Percentiles rank a stretch among this genome's conserved stretches.
phyloP scores from a whole-genome alignment of 1,140 invertebrate species.

The Drosophila albomicans region DNA sequence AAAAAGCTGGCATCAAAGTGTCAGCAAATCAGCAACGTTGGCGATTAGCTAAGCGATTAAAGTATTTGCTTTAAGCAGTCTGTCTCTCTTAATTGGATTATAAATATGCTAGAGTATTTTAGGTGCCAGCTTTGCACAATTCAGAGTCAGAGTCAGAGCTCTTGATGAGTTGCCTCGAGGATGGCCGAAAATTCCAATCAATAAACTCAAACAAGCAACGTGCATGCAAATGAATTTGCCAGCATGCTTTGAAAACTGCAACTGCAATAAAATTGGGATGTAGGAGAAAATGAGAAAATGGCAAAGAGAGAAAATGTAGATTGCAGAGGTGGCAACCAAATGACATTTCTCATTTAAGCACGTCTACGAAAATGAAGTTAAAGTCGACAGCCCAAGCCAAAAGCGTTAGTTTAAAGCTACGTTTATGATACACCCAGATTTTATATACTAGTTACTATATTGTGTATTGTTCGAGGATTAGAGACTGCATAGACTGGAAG shows the following conservation, averaged over 20 bases:
- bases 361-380: constrained; percentile 5
- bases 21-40: constrained; percentile 17
- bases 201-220: constrained; percentile 47
- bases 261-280: constrained; percentile 15
- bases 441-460: not conserved
- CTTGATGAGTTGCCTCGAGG: constrained; percentile 1
- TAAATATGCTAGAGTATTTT: constrained; percentile 5
- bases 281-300: not conserved
- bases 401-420: constrained; percentile 1
- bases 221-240: constrained; percentile 55
- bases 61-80: not conserved
- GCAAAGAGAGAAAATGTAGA: not conserved
- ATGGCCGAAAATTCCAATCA: constrained; percentile 42
- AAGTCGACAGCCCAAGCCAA: not conserved
- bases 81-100: constrained; percentile 1
- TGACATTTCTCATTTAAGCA: constrained; percentile 2
- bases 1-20: constrained; percentile 38
- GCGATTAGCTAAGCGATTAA: constrained; percentile 5
- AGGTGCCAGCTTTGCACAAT: not conserved
- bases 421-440: not conserved
- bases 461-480: not conserved
- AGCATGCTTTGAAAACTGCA: constrained; percentile 24
- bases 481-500: not conserved
- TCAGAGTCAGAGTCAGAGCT: not conserved
- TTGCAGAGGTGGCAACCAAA: not conserved